Evolutionary conservation across 2,888 invertebrate species (phyloP).

Genomic region (Anoncus sp.): DNA sequence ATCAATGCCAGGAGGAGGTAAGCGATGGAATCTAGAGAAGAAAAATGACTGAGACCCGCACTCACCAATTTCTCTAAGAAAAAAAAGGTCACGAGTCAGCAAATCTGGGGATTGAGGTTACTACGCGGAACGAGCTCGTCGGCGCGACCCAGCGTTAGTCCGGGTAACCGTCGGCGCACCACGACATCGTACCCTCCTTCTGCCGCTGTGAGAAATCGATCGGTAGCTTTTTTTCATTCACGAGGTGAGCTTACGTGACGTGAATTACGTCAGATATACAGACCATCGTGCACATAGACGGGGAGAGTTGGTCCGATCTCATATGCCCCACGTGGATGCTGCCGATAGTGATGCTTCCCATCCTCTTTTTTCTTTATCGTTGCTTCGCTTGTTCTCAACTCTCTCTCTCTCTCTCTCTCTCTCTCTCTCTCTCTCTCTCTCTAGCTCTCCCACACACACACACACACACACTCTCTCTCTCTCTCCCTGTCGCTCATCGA

Average conservation of each 20-base stretch:
- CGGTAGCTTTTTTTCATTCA: slow-evolving; percentile 74
- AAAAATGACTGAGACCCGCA: slow-evolving; percentile 39
- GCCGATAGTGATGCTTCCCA: slow-evolving; percentile 48
- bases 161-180: slow-evolving; percentile 36
- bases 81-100: slow-evolving; percentile 56
- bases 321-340: slow-evolving; percentile 51
- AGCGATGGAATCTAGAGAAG: slow-evolving; percentile 4
- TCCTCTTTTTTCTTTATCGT: slow-evolving; percentile 37
- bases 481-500: slow-evolving; percentile 27
- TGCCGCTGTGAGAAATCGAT: slow-evolving; percentile 69
- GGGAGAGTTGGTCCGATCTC: slow-evolving; percentile 17
- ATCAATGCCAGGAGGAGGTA: background rate
- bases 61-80: slow-evolving; percentile 31
- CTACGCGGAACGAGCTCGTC: slow-evolving; percentile 49
- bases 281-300: slow-evolving; percentile 11
- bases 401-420: slow-evolving; percentile 19
- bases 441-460: slow-evolving; percentile 27
- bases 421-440: slow-evolving; percentile 14
- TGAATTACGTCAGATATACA: slow-evolving; percentile 54
- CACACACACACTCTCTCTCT: slow-evolving; percentile 5
- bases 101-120: slow-evolving; percentile 61
- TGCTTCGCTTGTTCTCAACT: slow-evolving; percentile 8
- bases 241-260: slow-evolving; percentile 62
- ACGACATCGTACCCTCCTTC: slow-evolving; percentile 42
- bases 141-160: slow-evolving; percentile 26